Base-by-base conservation (phyloP, 2,888 invertebrate species). In the Iphiclides podalirius region DNA sequence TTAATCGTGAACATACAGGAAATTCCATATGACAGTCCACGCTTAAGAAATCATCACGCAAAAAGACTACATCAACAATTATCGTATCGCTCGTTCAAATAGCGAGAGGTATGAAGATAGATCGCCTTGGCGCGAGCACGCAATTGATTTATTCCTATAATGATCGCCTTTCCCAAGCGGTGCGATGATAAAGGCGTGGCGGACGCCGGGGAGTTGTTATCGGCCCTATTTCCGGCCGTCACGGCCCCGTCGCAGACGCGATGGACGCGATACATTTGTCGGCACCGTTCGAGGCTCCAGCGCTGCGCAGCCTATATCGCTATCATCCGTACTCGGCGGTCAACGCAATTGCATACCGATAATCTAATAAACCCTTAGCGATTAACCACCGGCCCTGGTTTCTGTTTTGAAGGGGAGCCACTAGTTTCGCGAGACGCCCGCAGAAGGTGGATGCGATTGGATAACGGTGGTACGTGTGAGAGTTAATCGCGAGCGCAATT, bases 141-240 rank as follows among this genome's bases (percentile, higher is more conserved):
- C 77, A 76, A 77, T 81, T 82, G 79, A 80, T 83, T 83, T 84
- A 82, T 78, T 79, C 73, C 72, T 80, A 69, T 80, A 86, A 85
- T 81, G 81, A 86, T 79, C 75, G 67, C 72, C 75, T 82, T 86
- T 84, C 76, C 74, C 83, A 79, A 76, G 75, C 79, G 75, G 73
- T 69, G 66, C 63, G 69, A 71, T 76, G 82, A 80, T 83, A 83
- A 85, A 79, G 73, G 75, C 71, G 72, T 72, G 70, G 74, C 70
- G 71, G 68, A 72, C 72, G 74, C 77, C 70, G 77, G 80, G 82
- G 83, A 83, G 84, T 81, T 79, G 81, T 84, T 87, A 87, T 87
- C 87, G 72, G 68, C 66, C 79, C 79, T 85, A 86, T 85, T 88
- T 88, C 87, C 87, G 86, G 86, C 84, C 85, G 81, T 86, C 86